Conservation (phyloP, 2,797 vertebrate species). For the Chanos chanos region DNA sequence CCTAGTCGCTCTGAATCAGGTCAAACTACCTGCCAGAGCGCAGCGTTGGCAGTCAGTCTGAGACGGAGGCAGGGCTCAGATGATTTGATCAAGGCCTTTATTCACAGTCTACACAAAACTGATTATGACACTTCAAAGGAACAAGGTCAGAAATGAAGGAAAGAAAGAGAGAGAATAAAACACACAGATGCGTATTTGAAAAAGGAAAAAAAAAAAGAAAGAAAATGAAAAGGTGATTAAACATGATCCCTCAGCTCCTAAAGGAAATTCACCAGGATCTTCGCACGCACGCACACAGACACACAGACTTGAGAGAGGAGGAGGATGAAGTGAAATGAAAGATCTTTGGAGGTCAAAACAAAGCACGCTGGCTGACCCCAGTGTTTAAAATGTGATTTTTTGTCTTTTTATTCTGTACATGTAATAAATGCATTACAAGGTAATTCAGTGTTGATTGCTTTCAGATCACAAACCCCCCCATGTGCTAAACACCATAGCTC, state of each 20-base stretch:
- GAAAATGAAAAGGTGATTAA: not conserved
- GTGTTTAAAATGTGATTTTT: constrained; percentile 66
- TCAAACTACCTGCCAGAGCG: too few species aligned
- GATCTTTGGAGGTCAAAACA: constrained; percentile 22
- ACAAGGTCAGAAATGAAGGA: not conserved
- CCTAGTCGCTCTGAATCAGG: too few species aligned
- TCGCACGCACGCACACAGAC: constrained; percentile 26
- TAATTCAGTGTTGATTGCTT: constrained; percentile 47
- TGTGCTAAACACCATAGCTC: constrained; percentile 31
- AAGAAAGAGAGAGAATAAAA: not conserved
- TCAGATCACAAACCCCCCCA: constrained; percentile 39
- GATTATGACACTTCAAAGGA: not conserved
- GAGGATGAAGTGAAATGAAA: not conserved
- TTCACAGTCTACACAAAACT: too few species aligned
- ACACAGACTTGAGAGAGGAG: too few species aligned
- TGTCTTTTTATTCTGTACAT: constrained; percentile 76
- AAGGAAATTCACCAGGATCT: constrained; percentile 69
- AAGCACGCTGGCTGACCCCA: constrained; percentile 55
- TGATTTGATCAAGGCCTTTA: too few species aligned
- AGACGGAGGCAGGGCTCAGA: too few species aligned
- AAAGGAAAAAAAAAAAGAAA: not conserved
- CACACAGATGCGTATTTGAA: not conserved
- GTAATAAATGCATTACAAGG: constrained; percentile 70
- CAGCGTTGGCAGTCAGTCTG: too few species aligned
- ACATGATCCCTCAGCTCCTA: not conserved